Base-by-base conservation (phyloP, 2,113 vertebrate genomes). In the Petromus typicus region DNA sequence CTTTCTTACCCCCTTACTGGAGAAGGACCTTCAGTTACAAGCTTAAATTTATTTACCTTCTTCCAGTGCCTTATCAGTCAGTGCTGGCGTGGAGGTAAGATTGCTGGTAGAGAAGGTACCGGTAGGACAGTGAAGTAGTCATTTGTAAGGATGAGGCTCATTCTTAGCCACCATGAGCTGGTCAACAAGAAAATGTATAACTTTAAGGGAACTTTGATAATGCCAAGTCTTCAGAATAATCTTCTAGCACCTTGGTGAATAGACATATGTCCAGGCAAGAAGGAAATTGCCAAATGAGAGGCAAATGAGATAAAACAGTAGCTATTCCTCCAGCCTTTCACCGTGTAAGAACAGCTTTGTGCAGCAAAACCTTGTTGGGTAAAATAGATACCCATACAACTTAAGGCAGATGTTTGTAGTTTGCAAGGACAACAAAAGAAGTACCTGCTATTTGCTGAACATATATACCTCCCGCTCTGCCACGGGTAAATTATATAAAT, bases 181-280 rank as follows among this genome's bases (percentile, higher is more conserved):
- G 22, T 75, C 40, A 75, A 89, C 51, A 92, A 92, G n/a, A 43
- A 86, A 89, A 32, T 61, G 66, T 78, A 79, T 25, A 61, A 30
- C 37, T 51, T 93, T 86, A 67, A 76, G 69, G 32, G 17, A 91
- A 71, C 16, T 79, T 90, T 80, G 34, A 69, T 56, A 90, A 86
- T 96, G 32, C 0, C 7, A 5, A 80, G 37, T 90, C 84, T 96
- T 96, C 86, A 80, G 63, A 93, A 67, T 80, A 89, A 95, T 90
- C 91, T 86, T 45, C 54, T 17, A 86, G 63, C 23, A 89, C 67
- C 23, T 48, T 75, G 20, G 23, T 80, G 71, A 64, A 48, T 11
- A 90, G 56, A 91, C 86, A 43, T 18, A 48, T 84, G 64, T 30
- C 27, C 32, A 43, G 30, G 45, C 48, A 89, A 91, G 27, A 91